phyloP scores from a whole-genome alignment of 2,797 vertebrate species.

The Cyclura pinguis region DNA sequence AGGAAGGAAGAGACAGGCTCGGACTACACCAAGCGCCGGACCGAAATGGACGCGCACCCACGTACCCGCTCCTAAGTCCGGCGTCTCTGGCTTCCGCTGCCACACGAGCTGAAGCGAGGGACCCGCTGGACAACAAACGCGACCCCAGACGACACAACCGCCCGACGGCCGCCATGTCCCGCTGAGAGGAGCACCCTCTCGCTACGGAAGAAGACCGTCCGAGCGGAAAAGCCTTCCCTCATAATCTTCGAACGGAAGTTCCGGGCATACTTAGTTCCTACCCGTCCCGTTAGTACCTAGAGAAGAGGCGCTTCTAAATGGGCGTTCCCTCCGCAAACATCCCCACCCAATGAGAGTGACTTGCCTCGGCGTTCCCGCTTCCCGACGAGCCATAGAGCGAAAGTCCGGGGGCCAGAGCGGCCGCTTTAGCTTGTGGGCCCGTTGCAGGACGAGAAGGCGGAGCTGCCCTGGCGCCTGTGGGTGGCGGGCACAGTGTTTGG shows the following conservation, averaged over 20 bases:
- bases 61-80: not conserved
- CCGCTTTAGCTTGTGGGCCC: no score
- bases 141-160: slow-evolving; percentile 34
- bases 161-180: slow-evolving; percentile 59
- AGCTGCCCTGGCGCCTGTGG: not conserved
- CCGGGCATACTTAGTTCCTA: slow-evolving; percentile 28
- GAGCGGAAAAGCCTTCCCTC: not conserved
- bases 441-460: fast-evolving
- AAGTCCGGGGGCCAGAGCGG: not conserved
- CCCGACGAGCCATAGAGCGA: not conserved
- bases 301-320: no score
- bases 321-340: no score
- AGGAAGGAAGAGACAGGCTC: no score
- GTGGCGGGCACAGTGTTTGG: no score
- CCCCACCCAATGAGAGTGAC: no score
- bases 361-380: no score
- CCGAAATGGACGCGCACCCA: not conserved
- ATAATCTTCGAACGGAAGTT: slow-evolving; percentile 5
- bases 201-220: not conserved
- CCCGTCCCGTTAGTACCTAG: no score
- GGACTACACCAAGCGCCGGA: no score
- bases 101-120: not conserved
- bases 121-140: not conserved
- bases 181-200: fast-evolving
- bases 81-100: not conserved